These are phyloP conservation scores for Conger conger DNA, from an alignment of 2,113 vertebrate genomes.

Conservation along the genomic window DNA sequence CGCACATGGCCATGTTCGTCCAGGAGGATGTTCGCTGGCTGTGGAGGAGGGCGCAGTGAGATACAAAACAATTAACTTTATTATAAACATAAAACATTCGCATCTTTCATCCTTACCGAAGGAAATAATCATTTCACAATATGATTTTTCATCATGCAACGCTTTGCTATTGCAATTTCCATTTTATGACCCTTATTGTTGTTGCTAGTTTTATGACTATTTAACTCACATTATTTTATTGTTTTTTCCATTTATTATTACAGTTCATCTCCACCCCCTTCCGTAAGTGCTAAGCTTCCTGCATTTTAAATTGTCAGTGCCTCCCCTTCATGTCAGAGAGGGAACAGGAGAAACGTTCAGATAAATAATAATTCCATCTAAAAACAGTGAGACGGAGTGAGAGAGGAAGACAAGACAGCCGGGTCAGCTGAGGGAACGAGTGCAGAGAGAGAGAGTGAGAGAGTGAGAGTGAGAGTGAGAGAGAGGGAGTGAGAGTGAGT, in stretches of 20 bases:
- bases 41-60: conserved; percentile 27
- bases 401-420: not conserved
- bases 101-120: too few species aligned
- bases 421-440: not conserved
- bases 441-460: not conserved
- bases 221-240: too few species aligned
- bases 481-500: not conserved
- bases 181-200: too few species aligned
- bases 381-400: conserved; percentile 4
- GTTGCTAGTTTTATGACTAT: too few species aligned
- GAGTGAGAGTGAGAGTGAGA: not conserved
- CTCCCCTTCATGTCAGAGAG: too few species aligned
- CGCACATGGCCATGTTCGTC: conserved; percentile 93
- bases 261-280: too few species aligned
- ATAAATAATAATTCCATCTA: not conserved
- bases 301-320: too few species aligned
- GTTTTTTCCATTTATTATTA: too few species aligned
- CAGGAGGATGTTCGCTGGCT: conserved; percentile 96
- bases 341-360: not conserved
- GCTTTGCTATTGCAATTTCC: too few species aligned
- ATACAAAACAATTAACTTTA: not conserved
- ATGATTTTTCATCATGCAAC: too few species aligned
- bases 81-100: not conserved
- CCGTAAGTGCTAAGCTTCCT: too few species aligned
- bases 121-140: too few species aligned